phyloP scores from a whole-genome alignment of 2,888 invertebrate species.

The Limnephilus auricula region DNA sequence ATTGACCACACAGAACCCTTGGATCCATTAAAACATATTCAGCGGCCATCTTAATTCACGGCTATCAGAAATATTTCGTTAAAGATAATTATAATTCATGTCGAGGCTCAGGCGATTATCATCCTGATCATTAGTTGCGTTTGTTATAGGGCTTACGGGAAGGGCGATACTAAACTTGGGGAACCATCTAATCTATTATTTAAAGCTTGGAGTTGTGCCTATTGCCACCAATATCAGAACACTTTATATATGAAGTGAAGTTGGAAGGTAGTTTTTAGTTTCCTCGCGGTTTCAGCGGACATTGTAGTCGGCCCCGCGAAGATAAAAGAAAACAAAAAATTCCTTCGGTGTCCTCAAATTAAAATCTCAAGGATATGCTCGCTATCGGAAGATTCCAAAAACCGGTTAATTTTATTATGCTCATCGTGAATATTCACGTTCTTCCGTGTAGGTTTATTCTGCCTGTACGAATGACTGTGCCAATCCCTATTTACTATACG shows the following conservation, averaged over 20 bases:
- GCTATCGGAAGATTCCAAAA: slow-evolving; percentile 31
- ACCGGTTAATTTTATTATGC: slow-evolving; percentile 35
- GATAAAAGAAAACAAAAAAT: slow-evolving; percentile 33
- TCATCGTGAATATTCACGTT: slow-evolving; percentile 23
- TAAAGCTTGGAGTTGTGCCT: neutral
- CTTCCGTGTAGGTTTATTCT: slow-evolving; percentile 20
- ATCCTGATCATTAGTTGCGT: slow-evolving; percentile 12
- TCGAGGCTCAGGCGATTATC: slow-evolving; percentile 22
- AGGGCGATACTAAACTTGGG: neutral
- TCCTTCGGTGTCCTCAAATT: slow-evolving; percentile 43
- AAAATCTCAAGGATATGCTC: slow-evolving; percentile 43
- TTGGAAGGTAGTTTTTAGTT: neutral
- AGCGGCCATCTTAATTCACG: slow-evolving; percentile 39
- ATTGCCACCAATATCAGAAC: neutral
- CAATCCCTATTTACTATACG: neutral
- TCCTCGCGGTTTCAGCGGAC: neutral
- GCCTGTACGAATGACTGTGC: neutral
- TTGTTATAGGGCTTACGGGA: neutral
- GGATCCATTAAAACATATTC: slow-evolving; percentile 42
- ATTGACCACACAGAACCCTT: slow-evolving; percentile 33
- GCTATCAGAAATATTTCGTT: slow-evolving; percentile 48
- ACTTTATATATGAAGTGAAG: neutral
- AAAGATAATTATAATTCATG: slow-evolving; percentile 52
- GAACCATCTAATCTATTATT: neutral
- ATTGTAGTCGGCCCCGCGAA: slow-evolving; percentile 7